Conservation (phyloP, 2,888 invertebrate genomes). For the Fragum whitleyi region DNA sequence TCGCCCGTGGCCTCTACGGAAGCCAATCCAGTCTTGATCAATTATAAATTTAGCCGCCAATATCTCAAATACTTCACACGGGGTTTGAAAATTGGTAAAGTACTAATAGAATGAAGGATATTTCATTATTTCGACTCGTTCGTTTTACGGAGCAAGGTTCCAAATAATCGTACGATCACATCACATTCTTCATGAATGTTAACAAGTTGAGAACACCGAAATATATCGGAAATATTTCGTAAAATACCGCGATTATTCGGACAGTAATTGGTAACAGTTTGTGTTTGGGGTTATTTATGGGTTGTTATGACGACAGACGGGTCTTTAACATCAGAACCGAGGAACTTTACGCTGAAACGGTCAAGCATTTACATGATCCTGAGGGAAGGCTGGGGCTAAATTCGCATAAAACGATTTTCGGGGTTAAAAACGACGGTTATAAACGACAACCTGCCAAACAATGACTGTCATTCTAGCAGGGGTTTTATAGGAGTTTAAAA, state of each 20-base stretch:
- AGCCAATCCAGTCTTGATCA: too few relatives aligned
- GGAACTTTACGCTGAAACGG: conserved; percentile 34
- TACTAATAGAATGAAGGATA: too few relatives aligned
- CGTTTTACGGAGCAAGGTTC: too few relatives aligned
- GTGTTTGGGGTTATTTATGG: conserved; percentile 11
- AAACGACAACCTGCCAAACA: conserved; percentile 50
- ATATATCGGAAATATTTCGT: conserved; percentile 1
- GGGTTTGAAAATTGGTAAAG: too few relatives aligned
- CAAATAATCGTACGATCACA: too few relatives aligned
- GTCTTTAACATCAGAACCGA: conserved; percentile 37
- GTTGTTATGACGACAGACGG: conserved; percentile 1
- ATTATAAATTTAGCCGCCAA: too few relatives aligned
- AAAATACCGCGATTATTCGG: not conserved
- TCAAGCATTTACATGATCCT: conserved; percentile 29
- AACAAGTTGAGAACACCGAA: not conserved
- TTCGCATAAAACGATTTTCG: conserved; percentile 26
- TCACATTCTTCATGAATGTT: not conserved
- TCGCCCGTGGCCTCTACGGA: too few relatives aligned
- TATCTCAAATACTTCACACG: too few relatives aligned
- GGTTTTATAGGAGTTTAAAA: conserved; percentile 30
- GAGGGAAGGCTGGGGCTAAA: not conserved
- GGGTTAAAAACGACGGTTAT: conserved; percentile 39
- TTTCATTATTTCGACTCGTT: too few relatives aligned
- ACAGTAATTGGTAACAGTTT: conserved; percentile 22
- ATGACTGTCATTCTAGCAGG: conserved; percentile 26